Percentiles rank a stretch among this genome's conserved stretches.
Conservation (phyloP, 2,797 vertebrate genomes). For the Spheniscus humboldti region DNA sequence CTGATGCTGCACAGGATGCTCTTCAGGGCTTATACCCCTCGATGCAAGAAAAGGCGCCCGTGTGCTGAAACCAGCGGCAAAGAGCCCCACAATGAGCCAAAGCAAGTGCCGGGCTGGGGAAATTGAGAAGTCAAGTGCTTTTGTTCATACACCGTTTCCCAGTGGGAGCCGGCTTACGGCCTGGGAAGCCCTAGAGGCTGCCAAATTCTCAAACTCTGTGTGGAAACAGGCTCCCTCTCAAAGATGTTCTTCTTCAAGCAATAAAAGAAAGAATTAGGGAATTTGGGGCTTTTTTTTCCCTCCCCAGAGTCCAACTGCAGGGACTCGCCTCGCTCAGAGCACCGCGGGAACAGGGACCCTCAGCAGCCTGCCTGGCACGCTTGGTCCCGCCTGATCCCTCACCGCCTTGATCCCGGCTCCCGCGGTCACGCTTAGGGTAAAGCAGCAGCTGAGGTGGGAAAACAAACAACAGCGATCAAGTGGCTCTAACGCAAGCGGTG, state of each 20-base stretch:
- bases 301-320: neutral
- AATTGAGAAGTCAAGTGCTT: accelerated
- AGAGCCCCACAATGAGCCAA: neutral
- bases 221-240: neutral
- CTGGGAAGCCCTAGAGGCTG: neutral
- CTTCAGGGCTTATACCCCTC: accelerated
- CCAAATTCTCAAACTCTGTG: neutral
- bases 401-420: neutral
- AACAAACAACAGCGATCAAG: constrained; percentile 7
- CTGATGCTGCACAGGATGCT: neutral
- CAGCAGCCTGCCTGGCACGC: neutral
- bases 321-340: neutral
- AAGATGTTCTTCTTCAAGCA: neutral
- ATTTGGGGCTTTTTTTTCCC: neutral
- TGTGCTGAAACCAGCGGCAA: neutral
- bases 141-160: accelerated
- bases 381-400: neutral
- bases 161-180: accelerated
- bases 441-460: neutral
- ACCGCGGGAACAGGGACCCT: neutral
- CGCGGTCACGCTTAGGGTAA: neutral
- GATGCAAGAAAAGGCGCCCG: neutral
- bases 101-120: accelerated
- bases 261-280: neutral
- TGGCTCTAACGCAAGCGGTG: neutral